A percentile compares a stretch with the other conserved stretches of the same genome.
phyloP scores from a whole-genome alignment of 2,888 invertebrate genomes.

The Smittia aterrima region DNA sequence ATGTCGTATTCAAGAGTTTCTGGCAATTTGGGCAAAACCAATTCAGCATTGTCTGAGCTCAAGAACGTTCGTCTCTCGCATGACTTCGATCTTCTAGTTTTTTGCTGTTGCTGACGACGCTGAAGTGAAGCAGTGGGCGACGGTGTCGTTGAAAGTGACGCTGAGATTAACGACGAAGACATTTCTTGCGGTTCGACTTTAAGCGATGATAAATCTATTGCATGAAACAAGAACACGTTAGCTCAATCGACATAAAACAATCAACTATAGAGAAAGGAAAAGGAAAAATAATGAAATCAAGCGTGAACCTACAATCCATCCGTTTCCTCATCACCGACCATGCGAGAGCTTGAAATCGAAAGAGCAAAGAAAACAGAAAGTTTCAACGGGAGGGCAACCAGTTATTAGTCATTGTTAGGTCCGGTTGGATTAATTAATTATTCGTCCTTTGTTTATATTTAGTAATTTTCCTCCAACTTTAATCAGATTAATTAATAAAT shows the following conservation, averaged over 20 bases:
- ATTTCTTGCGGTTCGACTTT: conserved; percentile 53
- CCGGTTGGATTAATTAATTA: conserved; percentile 31
- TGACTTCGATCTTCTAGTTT: conserved; percentile 45
- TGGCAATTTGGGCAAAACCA: conserved; percentile 57
- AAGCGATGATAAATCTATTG: conserved; percentile 56
- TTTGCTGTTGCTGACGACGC: conserved; percentile 56
- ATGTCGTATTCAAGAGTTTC: conserved; percentile 86
- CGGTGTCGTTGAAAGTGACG: conserved; percentile 23
- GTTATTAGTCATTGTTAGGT: conserved; percentile 27
- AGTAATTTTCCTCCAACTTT: neutral
- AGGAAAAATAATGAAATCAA: conserved; percentile 45
- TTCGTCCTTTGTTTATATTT: neutral
- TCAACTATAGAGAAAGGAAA: neutral
- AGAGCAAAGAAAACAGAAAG: conserved; percentile 42
- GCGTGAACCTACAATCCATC: conserved; percentile 76
- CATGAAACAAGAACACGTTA: conserved; percentile 46
- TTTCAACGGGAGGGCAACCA: neutral
- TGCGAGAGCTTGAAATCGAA: conserved; percentile 66
- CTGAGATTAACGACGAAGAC: conserved; percentile 27
- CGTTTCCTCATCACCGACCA: conserved; percentile 91
- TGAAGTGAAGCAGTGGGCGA: conserved; percentile 54
- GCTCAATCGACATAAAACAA: conserved; percentile 26
- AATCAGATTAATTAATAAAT: conserved; percentile 42
- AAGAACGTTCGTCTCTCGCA: conserved; percentile 44
- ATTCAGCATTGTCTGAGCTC: conserved; percentile 58